These are phyloP conservation scores for Platycercus adscitus DNA, from an alignment of 2,113 vertebrate genomes.

Conservation along the genomic window DNA sequence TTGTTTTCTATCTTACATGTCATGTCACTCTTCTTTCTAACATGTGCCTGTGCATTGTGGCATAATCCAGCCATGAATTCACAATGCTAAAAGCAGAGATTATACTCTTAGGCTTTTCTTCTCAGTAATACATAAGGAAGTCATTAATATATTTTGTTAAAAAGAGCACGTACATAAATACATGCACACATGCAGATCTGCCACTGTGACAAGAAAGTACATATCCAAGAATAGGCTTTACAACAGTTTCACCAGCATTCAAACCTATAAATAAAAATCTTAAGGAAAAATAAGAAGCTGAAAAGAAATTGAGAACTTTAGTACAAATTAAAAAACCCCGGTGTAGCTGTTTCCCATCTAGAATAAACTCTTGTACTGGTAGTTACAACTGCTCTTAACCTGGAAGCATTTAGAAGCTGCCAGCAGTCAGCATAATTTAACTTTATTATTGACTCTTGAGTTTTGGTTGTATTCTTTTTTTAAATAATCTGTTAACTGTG, in stretches of 20 bases:
- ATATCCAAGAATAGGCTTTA: not conserved
- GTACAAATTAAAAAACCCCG: not conserved
- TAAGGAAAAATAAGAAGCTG: not conserved
- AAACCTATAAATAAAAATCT: not conserved
- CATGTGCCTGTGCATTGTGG: accelerated
- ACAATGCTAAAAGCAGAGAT: not conserved
- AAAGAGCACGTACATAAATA: not conserved
- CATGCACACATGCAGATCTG: not conserved
- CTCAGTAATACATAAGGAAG: not conserved
- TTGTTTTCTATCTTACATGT: not conserved
- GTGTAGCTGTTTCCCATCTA: not conserved
- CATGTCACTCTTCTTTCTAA: not conserved
- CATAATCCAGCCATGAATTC: not conserved
- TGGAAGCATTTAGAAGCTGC: not conserved
- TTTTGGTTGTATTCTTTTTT: not conserved
- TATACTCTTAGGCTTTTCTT: not conserved
- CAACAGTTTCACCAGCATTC: not conserved
- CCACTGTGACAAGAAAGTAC: not conserved
- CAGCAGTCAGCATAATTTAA: not conserved
- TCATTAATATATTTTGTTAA: not conserved
- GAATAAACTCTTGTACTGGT: not conserved
- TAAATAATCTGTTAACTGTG: not conserved
- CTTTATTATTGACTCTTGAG: not conserved
- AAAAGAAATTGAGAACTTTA: not conserved
- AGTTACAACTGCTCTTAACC: not conserved